Conservation (phyloP, 2,797 vertebrate species). For the Tokudaia muenninki region DNA sequence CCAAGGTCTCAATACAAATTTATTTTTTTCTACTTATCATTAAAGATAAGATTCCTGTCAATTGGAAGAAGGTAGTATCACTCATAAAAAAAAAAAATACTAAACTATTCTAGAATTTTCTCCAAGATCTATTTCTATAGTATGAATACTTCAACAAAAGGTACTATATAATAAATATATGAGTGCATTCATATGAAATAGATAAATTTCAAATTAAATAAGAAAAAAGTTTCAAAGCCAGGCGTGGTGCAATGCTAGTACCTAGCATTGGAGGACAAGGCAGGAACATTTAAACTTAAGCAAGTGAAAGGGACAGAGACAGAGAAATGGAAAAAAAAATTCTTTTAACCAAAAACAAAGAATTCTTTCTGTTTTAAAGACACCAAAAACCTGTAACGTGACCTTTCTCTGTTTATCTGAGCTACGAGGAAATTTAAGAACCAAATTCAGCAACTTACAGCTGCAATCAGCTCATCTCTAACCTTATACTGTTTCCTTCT, state of each 20-base stretch:
- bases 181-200: background rate
- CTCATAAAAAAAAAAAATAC: background rate
- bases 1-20: background rate
- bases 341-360: conserved; percentile 27
- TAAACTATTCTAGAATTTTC: conserved; percentile 42
- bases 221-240: background rate
- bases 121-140: conserved; percentile 45
- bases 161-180: conserved; percentile 41
- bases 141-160: conserved; percentile 29
- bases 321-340: background rate
- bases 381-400: conserved; percentile 31
- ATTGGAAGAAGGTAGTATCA: background rate
- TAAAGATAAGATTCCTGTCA: background rate
- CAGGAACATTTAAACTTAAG: background rate
- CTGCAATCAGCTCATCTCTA: conserved; percentile 64
- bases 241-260: background rate
- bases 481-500: conserved; percentile 36
- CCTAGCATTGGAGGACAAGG: background rate
- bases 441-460: conserved; percentile 8
- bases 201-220: background rate
- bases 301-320: background rate
- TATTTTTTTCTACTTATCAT: conserved; percentile 50
- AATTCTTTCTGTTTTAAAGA: conserved; percentile 48
- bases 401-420: conserved; percentile 60
- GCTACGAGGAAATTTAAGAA: conserved; percentile 69